Percentiles rank a stretch among this genome's conserved stretches.
Evolutionary conservation across 2,113 vertebrate genomes (phyloP).

Genomic region (Odobenus rosmarus): DNA sequence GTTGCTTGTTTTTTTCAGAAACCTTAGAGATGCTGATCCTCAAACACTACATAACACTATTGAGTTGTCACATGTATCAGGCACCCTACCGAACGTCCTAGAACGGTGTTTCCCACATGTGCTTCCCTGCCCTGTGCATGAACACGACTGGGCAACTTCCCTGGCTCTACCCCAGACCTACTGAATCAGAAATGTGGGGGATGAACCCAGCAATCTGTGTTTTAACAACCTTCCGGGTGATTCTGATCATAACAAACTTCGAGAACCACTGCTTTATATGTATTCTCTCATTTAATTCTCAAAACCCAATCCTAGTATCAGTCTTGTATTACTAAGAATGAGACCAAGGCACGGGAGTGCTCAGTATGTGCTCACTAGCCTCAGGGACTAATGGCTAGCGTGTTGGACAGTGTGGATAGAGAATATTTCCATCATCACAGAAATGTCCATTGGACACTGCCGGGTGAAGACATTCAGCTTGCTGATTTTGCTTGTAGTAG

Average conservation of each 20-base stretch:
- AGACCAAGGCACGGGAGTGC: not conserved
- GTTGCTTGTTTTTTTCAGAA: not conserved
- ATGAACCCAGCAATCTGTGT: not conserved
- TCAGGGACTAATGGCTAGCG: not conserved
- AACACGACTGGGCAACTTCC: not conserved
- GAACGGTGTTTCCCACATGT: not conserved
- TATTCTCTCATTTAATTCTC: not conserved
- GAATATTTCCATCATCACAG: not conserved
- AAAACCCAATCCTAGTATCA: not conserved
- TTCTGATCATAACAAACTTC: not conserved
- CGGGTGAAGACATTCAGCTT: not conserved
- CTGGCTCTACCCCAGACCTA: not conserved
- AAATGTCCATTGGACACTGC: not conserved
- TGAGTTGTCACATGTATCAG: not conserved
- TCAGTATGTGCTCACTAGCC: not conserved
- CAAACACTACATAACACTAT: not conserved
- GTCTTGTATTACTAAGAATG: not conserved
- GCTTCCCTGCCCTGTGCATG: too few relatives aligned
- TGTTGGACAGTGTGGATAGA: not conserved
- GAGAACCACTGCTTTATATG: not conserved
- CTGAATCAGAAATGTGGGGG: not conserved
- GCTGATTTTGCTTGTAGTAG: not conserved
- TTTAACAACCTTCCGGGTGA: not conserved
- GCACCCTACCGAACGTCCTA: not conserved
- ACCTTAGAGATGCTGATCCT: not conserved